Base-by-base conservation (phyloP, 1,140 invertebrate species). In the Sycophila sp. region DNA sequence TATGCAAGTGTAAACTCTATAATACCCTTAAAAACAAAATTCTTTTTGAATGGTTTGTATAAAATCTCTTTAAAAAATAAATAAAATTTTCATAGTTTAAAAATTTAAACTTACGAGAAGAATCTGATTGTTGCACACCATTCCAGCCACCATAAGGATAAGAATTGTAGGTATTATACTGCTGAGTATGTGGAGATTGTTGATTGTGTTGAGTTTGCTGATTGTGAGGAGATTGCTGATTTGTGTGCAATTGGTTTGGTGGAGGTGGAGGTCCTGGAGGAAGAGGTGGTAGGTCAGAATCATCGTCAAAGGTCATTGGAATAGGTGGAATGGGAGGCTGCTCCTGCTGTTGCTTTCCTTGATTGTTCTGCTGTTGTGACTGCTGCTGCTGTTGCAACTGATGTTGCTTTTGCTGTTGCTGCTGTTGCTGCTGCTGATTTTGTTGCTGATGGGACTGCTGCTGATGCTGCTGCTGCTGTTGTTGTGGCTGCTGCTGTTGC, bases 231-330 rank as follows among this genome's bases (percentile, higher is more conserved):
- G 81, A 81, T 71, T 87, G 83, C 82, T 71, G 34, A 32, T 36
- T 42, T 59, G 72, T 63, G 53, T 67, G 59, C 40, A 53, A 76
- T 77, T 81, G 82, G 80, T 78, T 77, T 79, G 81, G 86, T 78
- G 85, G 85, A 78, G 85, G 85, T 65, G 85, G 85, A 69, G 84
- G 84, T 65, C 84, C 84, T 60, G 85, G 85, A 28, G 85, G 85
- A 64, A 86, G 77, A 67, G 85, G 85, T 49, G 84, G 84, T 69
- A 85, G 81, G 67, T 86, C 85, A 30, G 84, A 81, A 65, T 86
- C 83, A 64, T 84, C 84, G 47, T 85, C 84, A 26, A 86, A 76
- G 32, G 79, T 77, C 75, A 84, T 83, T 10, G 84, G 79, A 40
- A 79, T 83, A 28, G 76, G 81, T 63, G 83, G 80, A 30, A 79